Percentiles rank a stretch among this genome's conserved stretches.
These are phyloP conservation scores for Haemorhous mexicanus DNA, from an alignment of 2,113 vertebrate genomes.

Conservation along the genomic window DNA sequence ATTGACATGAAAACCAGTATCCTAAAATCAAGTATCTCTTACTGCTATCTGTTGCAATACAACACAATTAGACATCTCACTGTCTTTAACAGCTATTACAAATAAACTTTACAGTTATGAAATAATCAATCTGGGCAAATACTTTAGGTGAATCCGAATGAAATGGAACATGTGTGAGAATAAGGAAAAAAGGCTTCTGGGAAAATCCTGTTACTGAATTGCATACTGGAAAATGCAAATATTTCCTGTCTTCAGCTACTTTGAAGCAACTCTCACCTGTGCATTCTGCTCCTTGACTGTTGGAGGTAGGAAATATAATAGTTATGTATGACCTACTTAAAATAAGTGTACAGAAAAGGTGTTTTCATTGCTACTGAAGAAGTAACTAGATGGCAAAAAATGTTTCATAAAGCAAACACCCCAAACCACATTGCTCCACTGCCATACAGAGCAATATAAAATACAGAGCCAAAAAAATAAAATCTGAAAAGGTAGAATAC, in stretches of 20 bases:
- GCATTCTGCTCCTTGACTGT: neutral
- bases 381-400: neutral
- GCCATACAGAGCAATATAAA: neutral
- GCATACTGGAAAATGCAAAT: neutral
- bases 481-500: neutral
- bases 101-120: neutral
- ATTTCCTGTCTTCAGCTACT: neutral
- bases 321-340: neutral
- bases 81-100: neutral
- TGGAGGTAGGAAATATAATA: neutral
- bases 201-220: neutral
- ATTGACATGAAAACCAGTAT: neutral
- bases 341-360: neutral
- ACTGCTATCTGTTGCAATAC: neutral
- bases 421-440: neutral
- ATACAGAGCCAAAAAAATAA: neutral
- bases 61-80: neutral
- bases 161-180: neutral
- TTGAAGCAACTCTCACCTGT: neutral
- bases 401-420: neutral
- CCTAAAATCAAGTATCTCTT: neutral
- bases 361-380: neutral
- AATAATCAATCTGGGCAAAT: neutral
- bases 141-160: neutral
- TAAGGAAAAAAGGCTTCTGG: neutral